Evolutionary conservation across 1,140 invertebrate species (phyloP).

Genomic region (Thaumatotibia leucotreta): DNA sequence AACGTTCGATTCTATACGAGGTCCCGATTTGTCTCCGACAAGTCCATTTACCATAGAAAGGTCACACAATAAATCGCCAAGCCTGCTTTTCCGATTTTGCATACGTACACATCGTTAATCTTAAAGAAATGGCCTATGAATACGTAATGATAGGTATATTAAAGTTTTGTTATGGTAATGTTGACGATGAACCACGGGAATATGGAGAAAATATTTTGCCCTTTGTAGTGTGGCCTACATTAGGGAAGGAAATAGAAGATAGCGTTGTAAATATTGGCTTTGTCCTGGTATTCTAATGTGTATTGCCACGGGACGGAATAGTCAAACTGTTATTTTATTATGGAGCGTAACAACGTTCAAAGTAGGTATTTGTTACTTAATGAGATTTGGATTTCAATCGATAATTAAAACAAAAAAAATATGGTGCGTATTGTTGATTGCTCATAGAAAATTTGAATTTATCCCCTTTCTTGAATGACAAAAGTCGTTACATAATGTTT

Average conservation of each 20-base stretch:
- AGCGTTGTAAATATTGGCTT: neutral
- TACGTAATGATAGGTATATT: neutral
- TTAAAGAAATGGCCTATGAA: neutral
- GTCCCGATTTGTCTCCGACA: conserved; percentile 24
- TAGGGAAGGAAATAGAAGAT: neutral
- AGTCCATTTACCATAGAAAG: conserved; percentile 23
- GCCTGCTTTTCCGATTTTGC: conserved; percentile 9
- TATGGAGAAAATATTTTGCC: neutral
- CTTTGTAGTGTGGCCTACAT: neutral
- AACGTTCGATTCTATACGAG: conserved; percentile 21
- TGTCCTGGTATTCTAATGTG: neutral
- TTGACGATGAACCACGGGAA: neutral
- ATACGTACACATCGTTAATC: conserved; percentile 11
- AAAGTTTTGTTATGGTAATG: conserved; percentile 6
- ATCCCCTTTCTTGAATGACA: no score
- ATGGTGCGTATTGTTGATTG: no score
- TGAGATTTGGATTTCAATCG: no score
- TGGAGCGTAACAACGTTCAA: no score
- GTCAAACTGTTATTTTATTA: no score
- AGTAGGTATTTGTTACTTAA: no score
- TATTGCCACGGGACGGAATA: neutral
- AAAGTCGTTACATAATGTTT: no score
- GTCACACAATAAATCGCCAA: conserved; percentile 24
- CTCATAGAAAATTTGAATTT: no score
- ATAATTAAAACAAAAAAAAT: no score